Percentiles rank a stretch among this genome's conserved stretches.
Conservation (phyloP, 1,140 invertebrate genomes). For the Thaumetopoea pityocampa region DNA sequence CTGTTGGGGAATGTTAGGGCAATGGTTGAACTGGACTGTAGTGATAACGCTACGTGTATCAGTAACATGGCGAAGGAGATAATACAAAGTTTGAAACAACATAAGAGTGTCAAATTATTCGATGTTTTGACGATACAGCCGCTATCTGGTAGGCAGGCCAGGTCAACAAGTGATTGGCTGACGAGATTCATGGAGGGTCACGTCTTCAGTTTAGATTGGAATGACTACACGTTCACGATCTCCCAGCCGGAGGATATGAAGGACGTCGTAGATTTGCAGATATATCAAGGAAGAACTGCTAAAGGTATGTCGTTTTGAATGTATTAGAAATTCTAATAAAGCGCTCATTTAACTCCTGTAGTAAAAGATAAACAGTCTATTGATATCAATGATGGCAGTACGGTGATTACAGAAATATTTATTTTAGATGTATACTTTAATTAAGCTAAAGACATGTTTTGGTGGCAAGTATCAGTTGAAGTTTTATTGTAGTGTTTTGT, state of each 20-base stretch:
- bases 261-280: conserved; percentile 62
- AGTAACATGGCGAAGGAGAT: conserved; percentile 60
- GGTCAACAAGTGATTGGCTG: conserved; percentile 51
- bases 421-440: too few relatives aligned
- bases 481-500: too few relatives aligned
- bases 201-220: conserved; percentile 73
- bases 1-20: conserved; percentile 40
- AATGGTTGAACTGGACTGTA: conserved; percentile 60
- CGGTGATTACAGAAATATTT: too few relatives aligned
- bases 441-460: too few relatives aligned
- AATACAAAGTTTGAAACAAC: conserved; percentile 55
- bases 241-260: conserved; percentile 58
- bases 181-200: conserved; percentile 67
- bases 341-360: too few relatives aligned
- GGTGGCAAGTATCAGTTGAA: too few relatives aligned
- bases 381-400: too few relatives aligned
- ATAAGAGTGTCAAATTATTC: conserved; percentile 61
- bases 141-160: conserved; percentile 44
- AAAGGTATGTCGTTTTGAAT: too few relatives aligned
- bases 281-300: conserved; percentile 63
- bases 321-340: too few relatives aligned
- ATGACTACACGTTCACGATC: conserved; percentile 69
- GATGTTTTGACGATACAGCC: conserved; percentile 67
- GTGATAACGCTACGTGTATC: conserved; percentile 73
- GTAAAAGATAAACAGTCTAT: too few relatives aligned